Percentiles rank a stretch among this genome's conserved stretches.
Evolutionary conservation across 2,113 vertebrate genomes (phyloP).

Genomic region (Bothrops jararaca): DNA sequence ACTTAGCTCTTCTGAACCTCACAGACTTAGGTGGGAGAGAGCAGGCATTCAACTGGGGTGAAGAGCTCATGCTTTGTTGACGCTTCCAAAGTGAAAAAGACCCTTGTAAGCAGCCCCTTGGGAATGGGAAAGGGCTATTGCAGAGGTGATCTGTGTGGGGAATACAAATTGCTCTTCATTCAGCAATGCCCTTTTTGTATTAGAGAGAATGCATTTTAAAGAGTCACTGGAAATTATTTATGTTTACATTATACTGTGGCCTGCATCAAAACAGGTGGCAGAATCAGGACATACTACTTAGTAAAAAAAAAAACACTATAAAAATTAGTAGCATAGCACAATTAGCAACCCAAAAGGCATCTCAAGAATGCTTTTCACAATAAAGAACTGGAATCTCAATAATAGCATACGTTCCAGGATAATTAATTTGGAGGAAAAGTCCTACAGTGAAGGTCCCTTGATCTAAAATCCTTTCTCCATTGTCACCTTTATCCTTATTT

Average conservation of each 20-base stretch:
- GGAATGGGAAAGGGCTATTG: constrained; percentile 38
- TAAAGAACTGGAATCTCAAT: not conserved
- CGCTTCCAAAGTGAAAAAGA: constrained; percentile 30
- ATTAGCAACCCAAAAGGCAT: not conserved
- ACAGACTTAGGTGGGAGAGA: constrained; percentile 54
- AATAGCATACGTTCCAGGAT: too few species aligned
- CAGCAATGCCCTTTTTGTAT: constrained; percentile 33
- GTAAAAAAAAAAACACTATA: too few species aligned
- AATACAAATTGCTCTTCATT: constrained; percentile 47
- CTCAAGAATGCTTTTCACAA: not conserved
- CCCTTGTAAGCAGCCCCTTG: constrained; percentile 22
- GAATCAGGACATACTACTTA: not conserved
- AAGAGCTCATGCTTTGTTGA: constrained; percentile 31
- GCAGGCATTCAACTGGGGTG: constrained; percentile 35
- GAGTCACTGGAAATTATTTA: not conserved
- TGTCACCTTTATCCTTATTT: not conserved
- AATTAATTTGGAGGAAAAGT: not conserved
- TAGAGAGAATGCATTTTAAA: not conserved
- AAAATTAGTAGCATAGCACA: not conserved
- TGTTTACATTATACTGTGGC: not conserved
- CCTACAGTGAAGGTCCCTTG: not conserved
- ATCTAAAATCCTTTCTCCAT: not conserved
- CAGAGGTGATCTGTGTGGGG: not conserved
- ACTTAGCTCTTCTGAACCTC: constrained; percentile 69
- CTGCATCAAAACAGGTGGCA: not conserved